Evolutionary conservation across 2,888 invertebrate genomes (phyloP), one percentile per base, ranked within the genome.

Genomic region (Eugnorisma glareosa): DNA sequence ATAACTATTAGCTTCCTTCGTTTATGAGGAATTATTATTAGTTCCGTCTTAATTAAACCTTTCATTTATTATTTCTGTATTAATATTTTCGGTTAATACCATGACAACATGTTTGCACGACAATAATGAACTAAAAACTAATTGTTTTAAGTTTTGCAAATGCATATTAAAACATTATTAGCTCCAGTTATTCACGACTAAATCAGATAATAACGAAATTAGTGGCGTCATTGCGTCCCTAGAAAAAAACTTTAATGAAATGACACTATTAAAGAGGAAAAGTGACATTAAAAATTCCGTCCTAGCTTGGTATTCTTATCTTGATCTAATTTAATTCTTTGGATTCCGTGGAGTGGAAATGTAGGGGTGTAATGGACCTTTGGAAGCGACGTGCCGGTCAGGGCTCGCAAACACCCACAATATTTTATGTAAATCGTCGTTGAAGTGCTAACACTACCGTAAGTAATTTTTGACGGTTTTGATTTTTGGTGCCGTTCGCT

Each of bases 361-460:
- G 77, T 77, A 45, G 64, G 68, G 43, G 37, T 66, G 61, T 83
- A 86, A 86, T 79, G 70, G 74, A 69, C 71, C 67, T 61, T 43
- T 51, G 40, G 63, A 51, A 69, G 43, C 66, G 59, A 48, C 67
- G 67, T 43, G 57, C 31, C 69, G 71, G 83, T 70, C 73, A 75
- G 57, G 69, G 54, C 63, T 82, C 68, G 54, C 45, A 74, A 76
- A 77, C 76, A 72, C 45, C 15, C 48, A 81, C 74, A 59, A 72
- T 77, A 86, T 83, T 79, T 86, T 73, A 83, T 77, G 73, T 73
- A 79, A 88, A n/a, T n/a, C n/a, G n/a, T n/a, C n/a, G n/a, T n/a
- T n/a, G n/a, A n/a, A n/a, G n/a, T n/a, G n/a, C n/a, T n/a, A n/a
- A n/a, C n/a, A n/a, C n/a, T n/a, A n/a, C n/a, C n/a, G n/a, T n/a